These are phyloP conservation scores for Forbesichthys papilliferus DNA, from an alignment of 2,113 vertebrate species.

Conservation along the genomic window DNA sequence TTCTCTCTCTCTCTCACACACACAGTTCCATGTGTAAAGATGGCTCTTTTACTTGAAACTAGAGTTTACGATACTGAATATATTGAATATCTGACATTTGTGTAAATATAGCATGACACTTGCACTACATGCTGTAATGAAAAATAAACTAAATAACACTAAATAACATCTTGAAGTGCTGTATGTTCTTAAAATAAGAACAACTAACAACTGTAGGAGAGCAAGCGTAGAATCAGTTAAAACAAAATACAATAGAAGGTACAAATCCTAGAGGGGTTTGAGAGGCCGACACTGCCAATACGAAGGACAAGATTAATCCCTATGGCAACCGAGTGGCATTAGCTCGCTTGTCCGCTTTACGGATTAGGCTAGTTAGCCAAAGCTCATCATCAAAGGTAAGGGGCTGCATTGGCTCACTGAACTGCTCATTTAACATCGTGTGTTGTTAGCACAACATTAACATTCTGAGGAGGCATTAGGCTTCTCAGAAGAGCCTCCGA, in stretches of 20 bases:
- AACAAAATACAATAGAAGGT: background rate
- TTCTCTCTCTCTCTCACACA: conserved; percentile 24
- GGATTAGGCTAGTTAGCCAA: conserved; percentile 50
- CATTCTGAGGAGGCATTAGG: conserved; percentile 2
- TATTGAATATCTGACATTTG: no score
- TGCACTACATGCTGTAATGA: no score
- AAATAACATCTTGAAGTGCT: background rate
- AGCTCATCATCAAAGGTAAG: conserved; percentile 41
- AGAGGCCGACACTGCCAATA: conserved; percentile 34
- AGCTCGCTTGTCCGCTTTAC: conserved; percentile 32
- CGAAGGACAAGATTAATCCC: conserved; percentile 51
- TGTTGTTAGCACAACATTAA: conserved; percentile 19
- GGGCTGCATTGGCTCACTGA: conserved; percentile 7
- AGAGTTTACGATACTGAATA: no score
- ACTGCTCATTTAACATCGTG: conserved; percentile 6
- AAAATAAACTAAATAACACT: no score
- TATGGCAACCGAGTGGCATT: conserved; percentile 42
- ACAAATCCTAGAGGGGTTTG: conserved; percentile 20
- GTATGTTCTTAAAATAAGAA: background rate
- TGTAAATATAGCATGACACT: no score
- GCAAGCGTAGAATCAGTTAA: conserved; percentile 16
- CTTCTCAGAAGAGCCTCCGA: conserved; percentile 9
- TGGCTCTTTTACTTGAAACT: no score
- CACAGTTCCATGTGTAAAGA: background rate
- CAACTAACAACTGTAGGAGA: background rate